phyloP scores from a whole-genome alignment of 1,140 invertebrate species.

The Ceratosolen solmsi region DNA sequence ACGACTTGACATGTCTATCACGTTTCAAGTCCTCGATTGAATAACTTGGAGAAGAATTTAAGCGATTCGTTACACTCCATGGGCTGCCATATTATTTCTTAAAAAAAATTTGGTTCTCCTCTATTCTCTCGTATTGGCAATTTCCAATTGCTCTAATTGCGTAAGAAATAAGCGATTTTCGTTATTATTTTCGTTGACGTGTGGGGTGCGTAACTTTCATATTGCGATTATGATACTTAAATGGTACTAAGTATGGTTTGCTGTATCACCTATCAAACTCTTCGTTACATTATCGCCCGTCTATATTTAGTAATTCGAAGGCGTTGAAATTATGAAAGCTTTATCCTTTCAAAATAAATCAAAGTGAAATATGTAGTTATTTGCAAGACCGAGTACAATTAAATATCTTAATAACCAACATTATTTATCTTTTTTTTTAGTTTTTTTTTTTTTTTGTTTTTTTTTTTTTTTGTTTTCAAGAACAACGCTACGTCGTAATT shows the following conservation, averaged over 20 bases:
- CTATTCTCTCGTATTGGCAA: too few species aligned
- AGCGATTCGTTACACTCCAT: not conserved
- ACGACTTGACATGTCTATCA: conserved; percentile 10
- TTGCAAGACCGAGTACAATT: not conserved
- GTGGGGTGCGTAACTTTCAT: too few species aligned
- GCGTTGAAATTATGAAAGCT: not conserved
- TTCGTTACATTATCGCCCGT: not conserved
- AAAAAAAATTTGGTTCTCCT: not conserved
- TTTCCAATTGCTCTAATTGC: too few species aligned
- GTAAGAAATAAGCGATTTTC: too few species aligned
- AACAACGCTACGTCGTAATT: not conserved
- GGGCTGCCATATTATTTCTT: not conserved
- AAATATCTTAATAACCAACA: not conserved
- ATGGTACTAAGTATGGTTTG: too few species aligned
- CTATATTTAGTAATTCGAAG: not conserved
- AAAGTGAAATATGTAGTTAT: not conserved
- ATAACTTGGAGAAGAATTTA: not conserved
- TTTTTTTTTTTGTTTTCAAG: too few species aligned
- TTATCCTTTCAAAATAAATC: conserved; percentile 14
- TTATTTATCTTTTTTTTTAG: conserved; percentile 7
- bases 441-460: too few species aligned
- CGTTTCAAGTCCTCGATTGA: not conserved
- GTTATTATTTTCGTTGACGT: too few species aligned
- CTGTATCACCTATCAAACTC: not conserved
- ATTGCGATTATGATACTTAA: too few species aligned